These are phyloP conservation scores for Channa striata DNA, from an alignment of 2,797 vertebrate species.

Conservation along the genomic window DNA sequence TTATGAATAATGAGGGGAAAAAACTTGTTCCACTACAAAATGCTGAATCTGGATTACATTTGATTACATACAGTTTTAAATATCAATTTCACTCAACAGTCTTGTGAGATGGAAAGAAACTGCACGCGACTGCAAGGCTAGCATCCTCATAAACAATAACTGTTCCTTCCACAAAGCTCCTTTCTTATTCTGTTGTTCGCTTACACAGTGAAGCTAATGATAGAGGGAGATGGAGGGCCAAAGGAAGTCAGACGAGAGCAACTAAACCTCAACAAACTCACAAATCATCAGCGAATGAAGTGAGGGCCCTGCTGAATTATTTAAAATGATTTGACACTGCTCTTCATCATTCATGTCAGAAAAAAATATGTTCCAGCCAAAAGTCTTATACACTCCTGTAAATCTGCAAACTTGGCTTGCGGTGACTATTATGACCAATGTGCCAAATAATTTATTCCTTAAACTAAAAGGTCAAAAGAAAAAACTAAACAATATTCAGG, in stretches of 20 bases:
- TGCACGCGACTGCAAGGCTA: constrained; percentile 68
- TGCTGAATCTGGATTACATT: constrained; percentile 55
- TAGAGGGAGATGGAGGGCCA: constrained; percentile 21
- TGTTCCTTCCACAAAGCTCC: constrained; percentile 74
- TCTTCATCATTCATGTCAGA: constrained; percentile 68
- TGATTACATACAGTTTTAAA: constrained; percentile 58
- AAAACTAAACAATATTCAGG: constrained; percentile 31
- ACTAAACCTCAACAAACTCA: constrained; percentile 66
- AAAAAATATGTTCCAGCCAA: constrained; percentile 29
- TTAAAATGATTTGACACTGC: constrained; percentile 73
- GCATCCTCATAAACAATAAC: constrained; percentile 74
- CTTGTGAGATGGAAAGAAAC: constrained; percentile 52
- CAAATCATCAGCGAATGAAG: constrained; percentile 76
- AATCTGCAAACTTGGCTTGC: constrained; percentile 2
- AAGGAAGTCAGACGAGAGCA: constrained; percentile 16
- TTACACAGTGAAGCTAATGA: constrained; percentile 56
- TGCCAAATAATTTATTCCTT: constrained; percentile 17
- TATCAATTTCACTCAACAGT: constrained; percentile 68
- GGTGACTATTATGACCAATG: constrained; percentile 6
- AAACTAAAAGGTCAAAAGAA: constrained; percentile 37
- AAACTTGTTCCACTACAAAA: constrained; percentile 46
- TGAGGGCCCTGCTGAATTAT: constrained; percentile 76
- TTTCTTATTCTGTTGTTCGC: constrained; percentile 64
- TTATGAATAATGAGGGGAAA: constrained; percentile 57
- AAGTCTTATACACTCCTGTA: constrained; percentile 15